A percentile compares a stretch with the other conserved stretches of the same genome.
These are phyloP conservation scores for Nipponacmea schrenckii DNA, from an alignment of 2,888 invertebrate species.

Conservation along the genomic window DNA sequence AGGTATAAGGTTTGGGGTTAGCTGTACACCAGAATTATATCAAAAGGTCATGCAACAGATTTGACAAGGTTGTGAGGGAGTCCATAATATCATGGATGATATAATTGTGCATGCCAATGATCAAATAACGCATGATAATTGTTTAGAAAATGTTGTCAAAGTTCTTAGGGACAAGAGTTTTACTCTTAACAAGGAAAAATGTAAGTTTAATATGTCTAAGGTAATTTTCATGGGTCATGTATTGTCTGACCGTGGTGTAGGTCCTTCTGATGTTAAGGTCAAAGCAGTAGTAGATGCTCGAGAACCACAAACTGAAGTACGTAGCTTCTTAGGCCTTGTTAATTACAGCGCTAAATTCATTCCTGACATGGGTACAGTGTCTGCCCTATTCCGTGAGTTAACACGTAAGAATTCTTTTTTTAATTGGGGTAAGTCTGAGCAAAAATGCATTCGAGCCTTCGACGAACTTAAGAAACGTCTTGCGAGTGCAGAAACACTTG, in stretches of 20 bases:
- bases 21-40: constrained; percentile 25
- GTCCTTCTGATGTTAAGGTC: constrained; percentile 17
- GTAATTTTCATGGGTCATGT: constrained; percentile 26
- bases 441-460: constrained; percentile 27
- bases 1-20: constrained; percentile 20
- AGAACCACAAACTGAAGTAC: constrained; percentile 22
- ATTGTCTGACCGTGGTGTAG: constrained; percentile 19
- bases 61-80: constrained; percentile 26
- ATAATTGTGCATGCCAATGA: constrained; percentile 33
- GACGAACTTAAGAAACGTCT: constrained; percentile 35
- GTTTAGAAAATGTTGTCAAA: constrained; percentile 25
- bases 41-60: constrained; percentile 27
- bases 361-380: too few relatives aligned
- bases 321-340: too few relatives aligned
- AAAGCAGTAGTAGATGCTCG: constrained; percentile 19
- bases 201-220: constrained; percentile 32
- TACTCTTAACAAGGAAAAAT: constrained; percentile 35
- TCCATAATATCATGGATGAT: constrained; percentile 30
- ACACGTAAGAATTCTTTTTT: too few relatives aligned
- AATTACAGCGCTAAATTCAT: too few relatives aligned
- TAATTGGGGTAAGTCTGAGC: constrained; percentile 32
- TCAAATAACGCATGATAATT: constrained; percentile 29
- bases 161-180: constrained; percentile 29
- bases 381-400: too few relatives aligned
- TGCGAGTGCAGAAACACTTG: constrained; percentile 28